phyloP scores from a whole-genome alignment of 2,888 invertebrate genomes.

The Oxyteleia sp. region DNA sequence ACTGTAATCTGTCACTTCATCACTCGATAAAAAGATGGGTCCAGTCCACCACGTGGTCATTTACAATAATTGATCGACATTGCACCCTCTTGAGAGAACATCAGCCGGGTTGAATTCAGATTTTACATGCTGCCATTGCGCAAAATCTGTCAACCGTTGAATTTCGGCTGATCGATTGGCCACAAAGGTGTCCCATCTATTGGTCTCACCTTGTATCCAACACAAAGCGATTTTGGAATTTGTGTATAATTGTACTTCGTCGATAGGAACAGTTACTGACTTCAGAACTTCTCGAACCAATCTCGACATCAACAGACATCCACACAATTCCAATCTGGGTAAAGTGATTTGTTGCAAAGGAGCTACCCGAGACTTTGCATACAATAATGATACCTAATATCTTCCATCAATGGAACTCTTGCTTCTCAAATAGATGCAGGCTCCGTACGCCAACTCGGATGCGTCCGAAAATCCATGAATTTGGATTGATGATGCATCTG shows the following conservation, averaged over 20 bases:
- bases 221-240: not conserved
- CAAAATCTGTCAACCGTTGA: not conserved
- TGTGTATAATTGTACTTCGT: not conserved
- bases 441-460: constrained; percentile 2
- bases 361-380: not conserved
- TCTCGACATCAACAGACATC: not conserved
- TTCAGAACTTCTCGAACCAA: not conserved
- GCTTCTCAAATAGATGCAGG: constrained; percentile 2
- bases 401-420: not conserved
- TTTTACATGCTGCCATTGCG: constrained; percentile 73
- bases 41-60: constrained; percentile 73
- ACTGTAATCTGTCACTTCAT: not conserved
- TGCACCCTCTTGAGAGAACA: constrained; percentile 41
- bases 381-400: not conserved
- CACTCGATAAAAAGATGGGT: constrained; percentile 42
- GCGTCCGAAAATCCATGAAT: constrained; percentile 6
- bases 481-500: not conserved
- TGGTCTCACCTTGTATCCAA: not conserved
- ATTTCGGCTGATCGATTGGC: constrained; percentile 17
- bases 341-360: not conserved
- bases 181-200: constrained; percentile 15
- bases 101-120: constrained; percentile 75
- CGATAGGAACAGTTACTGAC: not conserved
- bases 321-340: not conserved
- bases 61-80: not conserved